Conservation (phyloP, 2,797 vertebrate species). For the Propithecus deckenii region DNA sequence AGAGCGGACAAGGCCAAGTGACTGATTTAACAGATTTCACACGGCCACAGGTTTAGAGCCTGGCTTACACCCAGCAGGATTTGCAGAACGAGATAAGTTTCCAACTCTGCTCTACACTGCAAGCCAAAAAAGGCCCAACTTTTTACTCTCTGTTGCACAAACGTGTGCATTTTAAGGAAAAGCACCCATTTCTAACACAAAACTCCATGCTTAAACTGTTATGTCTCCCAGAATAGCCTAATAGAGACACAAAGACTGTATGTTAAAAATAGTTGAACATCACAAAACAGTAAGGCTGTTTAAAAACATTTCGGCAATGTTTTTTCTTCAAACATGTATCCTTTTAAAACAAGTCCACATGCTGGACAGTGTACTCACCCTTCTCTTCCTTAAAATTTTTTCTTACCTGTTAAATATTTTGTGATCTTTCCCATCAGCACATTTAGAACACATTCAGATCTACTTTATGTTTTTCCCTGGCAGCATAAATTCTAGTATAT, state of each 20-base stretch:
- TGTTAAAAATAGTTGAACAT: not conserved
- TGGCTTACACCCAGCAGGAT: not conserved
- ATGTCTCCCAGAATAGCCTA: not conserved
- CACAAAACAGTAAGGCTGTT: not conserved
- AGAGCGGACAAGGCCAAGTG: not conserved
- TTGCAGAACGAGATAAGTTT: not conserved
- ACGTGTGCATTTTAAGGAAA: not conserved
- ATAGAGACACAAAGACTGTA: not conserved
- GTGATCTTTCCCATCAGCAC: not conserved
- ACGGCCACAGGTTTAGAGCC: not conserved
- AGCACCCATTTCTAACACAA: not conserved
- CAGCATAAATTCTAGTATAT: not conserved
- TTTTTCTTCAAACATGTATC: not conserved
- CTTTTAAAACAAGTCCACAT: not conserved
- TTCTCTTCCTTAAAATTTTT: not conserved
- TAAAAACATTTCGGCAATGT: not conserved
- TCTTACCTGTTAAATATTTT: conserved; percentile 2
- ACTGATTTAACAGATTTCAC: not conserved
- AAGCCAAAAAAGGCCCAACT: not conserved
- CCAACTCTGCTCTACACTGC: not conserved
- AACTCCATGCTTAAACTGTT: not conserved
- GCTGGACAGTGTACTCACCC: too few species aligned
- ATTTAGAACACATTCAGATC: not conserved
- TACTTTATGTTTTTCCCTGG: not conserved
- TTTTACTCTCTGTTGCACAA: not conserved